Conservation (phyloP, 2,888 invertebrate genomes). For the Mythimna impura region DNA sequence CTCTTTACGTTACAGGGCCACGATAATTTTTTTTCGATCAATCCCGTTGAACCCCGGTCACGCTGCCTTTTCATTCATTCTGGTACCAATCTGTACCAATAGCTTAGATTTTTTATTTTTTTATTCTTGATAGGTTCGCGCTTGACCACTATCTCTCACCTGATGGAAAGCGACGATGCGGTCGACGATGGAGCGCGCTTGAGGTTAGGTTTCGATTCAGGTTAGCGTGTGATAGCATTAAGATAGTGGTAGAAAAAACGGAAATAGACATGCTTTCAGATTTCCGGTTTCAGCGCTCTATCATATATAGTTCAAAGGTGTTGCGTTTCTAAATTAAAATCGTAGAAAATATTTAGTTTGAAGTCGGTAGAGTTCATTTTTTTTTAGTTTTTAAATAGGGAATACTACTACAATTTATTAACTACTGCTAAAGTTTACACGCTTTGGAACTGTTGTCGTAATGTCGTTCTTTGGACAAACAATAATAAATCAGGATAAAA, state of each 20-base stretch:
- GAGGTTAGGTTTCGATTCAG: too few species aligned
- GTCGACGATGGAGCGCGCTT: too few species aligned
- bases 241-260: background rate
- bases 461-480: conserved; percentile 3
- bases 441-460: background rate
- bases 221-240: background rate
- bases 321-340: background rate
- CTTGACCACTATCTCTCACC: too few species aligned
- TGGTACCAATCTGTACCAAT: background rate
- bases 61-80: background rate
- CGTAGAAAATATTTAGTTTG: background rate
- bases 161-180: too few species aligned
- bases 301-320: background rate
- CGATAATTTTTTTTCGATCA: too few species aligned
- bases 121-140: too few species aligned
- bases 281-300: background rate
- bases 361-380: background rate
- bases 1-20: too few species aligned
- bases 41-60: background rate
- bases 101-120: too few species aligned
- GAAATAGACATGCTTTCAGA: background rate
- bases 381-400: background rate
- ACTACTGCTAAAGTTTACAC: background rate
- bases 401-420: background rate
- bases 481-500: conserved; percentile 6